Evolutionary conservation across 1,140 invertebrate genomes (phyloP), one percentile per base, ranked within the genome.

Genomic region (Lutraria rhynchaena): DNA sequence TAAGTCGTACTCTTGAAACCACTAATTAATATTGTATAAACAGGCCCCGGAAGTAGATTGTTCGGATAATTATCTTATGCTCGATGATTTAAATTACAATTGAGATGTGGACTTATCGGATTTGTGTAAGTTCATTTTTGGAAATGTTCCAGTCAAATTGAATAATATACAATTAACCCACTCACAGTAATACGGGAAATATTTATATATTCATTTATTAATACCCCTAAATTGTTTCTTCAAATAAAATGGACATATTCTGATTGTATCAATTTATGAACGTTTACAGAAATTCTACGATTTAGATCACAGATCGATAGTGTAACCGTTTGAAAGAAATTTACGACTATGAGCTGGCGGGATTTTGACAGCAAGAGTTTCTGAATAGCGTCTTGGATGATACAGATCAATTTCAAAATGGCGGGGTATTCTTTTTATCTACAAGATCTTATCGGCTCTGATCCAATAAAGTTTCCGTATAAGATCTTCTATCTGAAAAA

Each of bases 391-490:
- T 67, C 63, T 67, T 11, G 29, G 63, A n/a, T 24, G 63, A 67
- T 67, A 67, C 63, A 27, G 63, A 67, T 67, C 63, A 67, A 29
- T 67, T 67, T 67, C 63, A 67, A 67, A 67, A 67, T 67, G 63
- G 63, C 63, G 63, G 13, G 63, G 24, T 67, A 46, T 67, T 29
- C 41, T 67, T 51, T 9, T 31, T 46, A 67, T 67, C 63, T 27
- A 29, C 19, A 46, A 46, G 63, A 67, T 67, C 11, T 37, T 67
- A 67, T 67, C 63, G 44, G 49, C 22, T 19, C 9, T 27, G 37
- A 24, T 24, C 63, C 41, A 67, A 67, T 67, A 67, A 67, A 67
- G 27, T 46, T 41, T 41, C 5, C 5, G 37, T 7, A 41, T 41
- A 15, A 41, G 5, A 41, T 41, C 5, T 41, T 41, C 15, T 15